phyloP scores from a whole-genome alignment of 1,140 invertebrate species.

The Lepeophtheirus salmonis region DNA sequence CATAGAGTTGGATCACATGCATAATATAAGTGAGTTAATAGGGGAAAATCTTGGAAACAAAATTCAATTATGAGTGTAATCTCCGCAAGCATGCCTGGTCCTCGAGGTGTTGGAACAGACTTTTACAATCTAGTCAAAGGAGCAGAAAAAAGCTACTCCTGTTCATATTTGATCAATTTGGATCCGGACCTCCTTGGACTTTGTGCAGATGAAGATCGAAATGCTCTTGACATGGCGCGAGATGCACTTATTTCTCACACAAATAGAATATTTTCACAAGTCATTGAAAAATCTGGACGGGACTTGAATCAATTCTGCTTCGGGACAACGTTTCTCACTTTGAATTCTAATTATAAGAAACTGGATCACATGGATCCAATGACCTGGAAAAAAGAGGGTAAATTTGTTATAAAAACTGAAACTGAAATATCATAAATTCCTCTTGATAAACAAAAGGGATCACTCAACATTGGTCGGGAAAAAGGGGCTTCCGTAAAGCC shows the following conservation, averaged over 20 bases:
- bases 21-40: no score
- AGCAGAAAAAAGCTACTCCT: conserved; percentile 8
- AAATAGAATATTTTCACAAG: conserved; percentile 1
- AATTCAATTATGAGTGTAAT: conserved; percentile 17
- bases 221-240: neutral
- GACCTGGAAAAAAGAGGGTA: conserved; percentile 15
- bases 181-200: conserved; percentile 6
- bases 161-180: conserved; percentile 11
- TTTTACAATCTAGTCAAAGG: conserved; percentile 12
- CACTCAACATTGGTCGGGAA: neutral
- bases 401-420: no score
- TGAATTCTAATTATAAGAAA: neutral
- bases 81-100: neutral
- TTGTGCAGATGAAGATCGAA: neutral
- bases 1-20: no score
- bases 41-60: no score
- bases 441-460: no score
- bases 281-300: neutral
- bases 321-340: conserved; percentile 3
- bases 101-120: neutral
- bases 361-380: conserved; percentile 9
- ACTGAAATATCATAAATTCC: no score
- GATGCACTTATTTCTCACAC: conserved; percentile 11
- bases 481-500: neutral
- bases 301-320: conserved; percentile 16